Evolutionary conservation across 2,113 vertebrate species (phyloP).

Genomic region (Ammospiza caudacuta): DNA sequence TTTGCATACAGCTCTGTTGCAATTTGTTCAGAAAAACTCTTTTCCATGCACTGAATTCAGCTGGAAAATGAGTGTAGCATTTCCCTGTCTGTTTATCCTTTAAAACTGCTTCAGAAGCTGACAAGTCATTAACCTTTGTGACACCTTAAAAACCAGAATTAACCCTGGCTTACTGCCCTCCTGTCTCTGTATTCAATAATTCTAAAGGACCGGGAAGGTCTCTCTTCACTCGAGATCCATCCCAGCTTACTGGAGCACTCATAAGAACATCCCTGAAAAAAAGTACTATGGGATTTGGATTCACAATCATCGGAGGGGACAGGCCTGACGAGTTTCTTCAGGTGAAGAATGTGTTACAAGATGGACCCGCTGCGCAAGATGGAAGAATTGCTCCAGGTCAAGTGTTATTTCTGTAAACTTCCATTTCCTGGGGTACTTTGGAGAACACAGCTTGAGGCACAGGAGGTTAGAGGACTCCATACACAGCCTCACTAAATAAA

Average conservation of each 20-base stretch:
- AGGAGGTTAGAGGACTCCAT: not conserved
- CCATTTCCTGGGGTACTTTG: not conserved
- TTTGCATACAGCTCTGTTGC: not conserved
- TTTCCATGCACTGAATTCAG: not conserved
- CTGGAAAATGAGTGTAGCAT: not conserved
- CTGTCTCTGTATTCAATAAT: not conserved
- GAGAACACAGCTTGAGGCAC: not conserved
- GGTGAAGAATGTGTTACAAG: constrained; percentile 94
- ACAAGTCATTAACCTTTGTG: not conserved
- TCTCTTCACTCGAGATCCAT: constrained; percentile 89
- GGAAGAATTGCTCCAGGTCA: constrained; percentile 94
- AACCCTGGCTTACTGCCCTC: not conserved
- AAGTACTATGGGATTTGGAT: constrained; percentile 94
- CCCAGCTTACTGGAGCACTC: constrained; percentile 88
- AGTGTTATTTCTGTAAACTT: not conserved
- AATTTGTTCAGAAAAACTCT: not conserved
- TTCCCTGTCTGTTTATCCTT: not conserved
- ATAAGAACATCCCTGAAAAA: constrained; percentile 88
- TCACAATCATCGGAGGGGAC: constrained; percentile 98
- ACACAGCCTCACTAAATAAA: not conserved
- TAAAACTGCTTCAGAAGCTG: not conserved
- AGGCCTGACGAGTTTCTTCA: constrained; percentile 96
- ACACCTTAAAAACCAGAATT: not conserved
- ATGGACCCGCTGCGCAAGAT: constrained; percentile 93
- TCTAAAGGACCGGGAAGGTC: constrained; percentile 72